phyloP scores from a whole-genome alignment of 1,140 invertebrate species.

The Ylistrum balloti region DNA sequence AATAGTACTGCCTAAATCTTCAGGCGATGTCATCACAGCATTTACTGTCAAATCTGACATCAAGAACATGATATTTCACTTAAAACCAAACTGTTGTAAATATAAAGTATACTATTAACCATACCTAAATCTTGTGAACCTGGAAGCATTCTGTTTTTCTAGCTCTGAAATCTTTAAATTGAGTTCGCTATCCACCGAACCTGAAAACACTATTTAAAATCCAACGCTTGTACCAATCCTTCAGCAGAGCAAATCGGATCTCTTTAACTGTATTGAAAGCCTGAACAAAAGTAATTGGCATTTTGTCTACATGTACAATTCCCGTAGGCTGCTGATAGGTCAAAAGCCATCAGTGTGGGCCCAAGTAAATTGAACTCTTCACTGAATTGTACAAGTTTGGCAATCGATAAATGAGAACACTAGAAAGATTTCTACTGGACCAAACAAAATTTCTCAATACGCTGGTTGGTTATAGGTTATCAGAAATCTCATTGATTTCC shows the following conservation, averaged over 20 bases:
- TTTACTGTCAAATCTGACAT: no score
- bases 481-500: slow-evolving; percentile 29
- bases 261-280: neutral
- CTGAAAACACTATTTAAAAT: neutral
- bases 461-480: slow-evolving; percentile 18
- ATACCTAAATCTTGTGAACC: slow-evolving; percentile 13
- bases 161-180: neutral
- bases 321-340: neutral
- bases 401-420: slow-evolving; percentile 7
- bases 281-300: neutral
- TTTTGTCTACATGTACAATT: slow-evolving; percentile 1
- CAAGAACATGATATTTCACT: no score
- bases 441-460: neutral
- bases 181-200: neutral
- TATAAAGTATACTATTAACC: neutral
- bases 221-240: neutral
- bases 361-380: slow-evolving; percentile 10
- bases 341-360: neutral
- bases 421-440: neutral
- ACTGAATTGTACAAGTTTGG: neutral
- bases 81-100: no score
- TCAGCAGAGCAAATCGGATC: neutral
- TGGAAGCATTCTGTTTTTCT: neutral
- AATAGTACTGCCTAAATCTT: no score
- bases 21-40: no score